Evolutionary conservation across 1,140 invertebrate species (phyloP), one percentile per base, ranked within the genome.

Genomic region (Zaprionus kolodkinae): DNA sequence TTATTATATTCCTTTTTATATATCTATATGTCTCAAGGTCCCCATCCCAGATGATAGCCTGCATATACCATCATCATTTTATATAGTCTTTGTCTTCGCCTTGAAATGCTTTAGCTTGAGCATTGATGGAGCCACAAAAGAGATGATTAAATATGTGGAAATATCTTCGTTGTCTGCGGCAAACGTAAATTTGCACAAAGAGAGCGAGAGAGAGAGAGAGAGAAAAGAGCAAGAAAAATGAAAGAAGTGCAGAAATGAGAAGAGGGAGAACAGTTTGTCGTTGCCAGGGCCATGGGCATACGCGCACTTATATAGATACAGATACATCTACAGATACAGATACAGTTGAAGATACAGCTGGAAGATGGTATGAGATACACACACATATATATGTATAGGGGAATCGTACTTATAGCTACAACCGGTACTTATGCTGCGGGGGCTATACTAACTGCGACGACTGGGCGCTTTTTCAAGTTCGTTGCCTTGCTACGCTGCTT

Each of bases 401-500:
- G n/a, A 45, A 45, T 33, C 56, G 40, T 35, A 48, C 64, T 66
- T 66, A 45, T 65, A 30, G 60, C 35, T 63, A 63, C 45, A 50
- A 13, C 43, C 17, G 56, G 56, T 55, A 40, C 38, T 64, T 54
- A 43, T 71, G 67, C 54, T 17, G 63, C n/a, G 21, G 68, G 33
- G 63, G 25, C 27, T 25, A n/a, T 25, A n/a, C 21, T 21, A 21
- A 57, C 25, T 72, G 63, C 57, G 70, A 35, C 57, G 70, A 35
- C 55, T 9, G 65, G 21, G 45, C 43, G 59, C 25, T 68, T 73
- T 73, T 64, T 75, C 67, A 70, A 74, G 65, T 75, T 70, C 60
- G 40, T 75, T 74, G 64, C 27, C 71, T 17, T 36, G 30, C 33
- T 43, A n/a, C n/a, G 13, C 1, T 6, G 15, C n/a, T 15, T 6